Conservation (phyloP, 2,113 vertebrate species). For the Pterocles burchelli region DNA sequence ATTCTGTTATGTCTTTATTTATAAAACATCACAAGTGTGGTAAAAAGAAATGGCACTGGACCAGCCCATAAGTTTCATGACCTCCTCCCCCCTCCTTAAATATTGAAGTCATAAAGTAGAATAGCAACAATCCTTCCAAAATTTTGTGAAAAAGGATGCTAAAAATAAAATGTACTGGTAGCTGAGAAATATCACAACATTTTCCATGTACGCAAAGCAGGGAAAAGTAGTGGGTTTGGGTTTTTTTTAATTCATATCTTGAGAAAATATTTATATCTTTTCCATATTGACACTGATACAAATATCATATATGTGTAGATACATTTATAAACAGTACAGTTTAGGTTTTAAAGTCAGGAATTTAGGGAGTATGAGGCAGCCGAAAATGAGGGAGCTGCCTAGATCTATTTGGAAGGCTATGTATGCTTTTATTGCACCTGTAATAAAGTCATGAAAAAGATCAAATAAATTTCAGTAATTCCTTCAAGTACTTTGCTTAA, state of each 20-base stretch:
- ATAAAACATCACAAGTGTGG: background rate
- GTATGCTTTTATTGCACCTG: background rate
- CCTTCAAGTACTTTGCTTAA: background rate
- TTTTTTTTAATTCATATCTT: background rate
- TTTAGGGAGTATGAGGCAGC: background rate
- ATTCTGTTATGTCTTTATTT: background rate
- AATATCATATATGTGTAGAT: background rate
- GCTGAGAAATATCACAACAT: background rate
- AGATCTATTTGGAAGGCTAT: background rate
- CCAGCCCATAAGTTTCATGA: background rate
- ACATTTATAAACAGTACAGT: background rate
- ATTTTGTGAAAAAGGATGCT: background rate
- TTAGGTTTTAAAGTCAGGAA: background rate
- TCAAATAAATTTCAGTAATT: background rate
- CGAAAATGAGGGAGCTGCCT: background rate
- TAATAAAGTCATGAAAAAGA: background rate
- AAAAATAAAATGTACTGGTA: background rate
- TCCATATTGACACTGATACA: background rate
- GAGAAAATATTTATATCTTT: background rate
- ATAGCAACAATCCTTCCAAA: background rate
- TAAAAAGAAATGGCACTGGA: background rate
- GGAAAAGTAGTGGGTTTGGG: background rate
- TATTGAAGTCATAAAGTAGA: background rate
- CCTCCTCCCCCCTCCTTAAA: accelerated
- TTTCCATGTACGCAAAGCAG: background rate